Percentiles rank a stretch among this genome's conserved stretches.
These are phyloP conservation scores for Ailurus styani DNA, from an alignment of 2,113 vertebrate genomes.

Conservation along the genomic window DNA sequence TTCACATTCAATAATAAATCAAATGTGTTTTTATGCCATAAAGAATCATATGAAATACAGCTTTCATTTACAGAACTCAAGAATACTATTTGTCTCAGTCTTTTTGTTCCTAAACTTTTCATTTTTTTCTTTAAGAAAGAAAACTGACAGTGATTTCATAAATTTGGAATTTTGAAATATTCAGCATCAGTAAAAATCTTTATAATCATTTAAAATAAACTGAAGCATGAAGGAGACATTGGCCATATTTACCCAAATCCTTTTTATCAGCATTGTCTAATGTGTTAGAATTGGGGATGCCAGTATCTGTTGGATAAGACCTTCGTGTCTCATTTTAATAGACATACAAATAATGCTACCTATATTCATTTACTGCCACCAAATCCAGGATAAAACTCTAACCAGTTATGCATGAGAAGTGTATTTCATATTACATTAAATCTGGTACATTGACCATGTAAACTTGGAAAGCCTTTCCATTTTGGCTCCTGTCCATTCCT, in stretches of 20 bases:
- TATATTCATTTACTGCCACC: conserved; percentile 27
- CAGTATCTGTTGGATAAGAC: not conserved
- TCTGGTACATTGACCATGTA: not conserved
- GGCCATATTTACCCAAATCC: not conserved
- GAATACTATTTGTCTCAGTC: not conserved
- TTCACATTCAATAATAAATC: not conserved
- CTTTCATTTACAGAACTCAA: not conserved
- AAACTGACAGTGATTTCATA: not conserved
- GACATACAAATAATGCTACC: not conserved
- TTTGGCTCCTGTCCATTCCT: not conserved
- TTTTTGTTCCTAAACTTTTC: not conserved
- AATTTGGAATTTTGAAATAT: not conserved
- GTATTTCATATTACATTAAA: not conserved
- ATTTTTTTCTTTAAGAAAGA: not conserved
- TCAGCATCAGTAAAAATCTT: not conserved
- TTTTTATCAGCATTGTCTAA: not conserved
- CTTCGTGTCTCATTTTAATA: conserved; percentile 27
- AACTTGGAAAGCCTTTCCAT: not conserved
- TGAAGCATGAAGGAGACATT: not conserved
- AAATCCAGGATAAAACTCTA: not conserved
- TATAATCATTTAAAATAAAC: not conserved
- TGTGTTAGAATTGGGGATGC: not conserved
- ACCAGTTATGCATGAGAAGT: not conserved
- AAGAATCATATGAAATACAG: not conserved
- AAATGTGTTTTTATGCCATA: not conserved